phyloP scores from a whole-genome alignment of 2,113 vertebrate genomes.

The Mus musculus region DNA sequence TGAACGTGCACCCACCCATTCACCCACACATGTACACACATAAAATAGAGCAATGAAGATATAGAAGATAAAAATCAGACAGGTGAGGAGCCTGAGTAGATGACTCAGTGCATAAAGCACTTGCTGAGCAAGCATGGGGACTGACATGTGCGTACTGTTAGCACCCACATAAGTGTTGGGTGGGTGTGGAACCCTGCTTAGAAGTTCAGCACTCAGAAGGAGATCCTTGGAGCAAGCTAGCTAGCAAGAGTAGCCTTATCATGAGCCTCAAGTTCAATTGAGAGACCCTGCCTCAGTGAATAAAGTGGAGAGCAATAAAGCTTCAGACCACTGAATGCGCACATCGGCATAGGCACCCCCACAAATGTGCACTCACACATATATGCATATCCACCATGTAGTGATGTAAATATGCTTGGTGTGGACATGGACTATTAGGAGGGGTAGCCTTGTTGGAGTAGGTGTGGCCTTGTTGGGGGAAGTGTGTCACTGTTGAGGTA shows the following conservation, averaged over 20 bases:
- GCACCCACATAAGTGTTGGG: background rate
- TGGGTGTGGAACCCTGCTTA: background rate
- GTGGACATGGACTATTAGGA: no score
- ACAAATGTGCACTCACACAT: background rate
- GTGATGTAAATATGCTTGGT: no score
- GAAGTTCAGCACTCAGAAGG: background rate
- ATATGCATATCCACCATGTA: no score
- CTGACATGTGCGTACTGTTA: background rate
- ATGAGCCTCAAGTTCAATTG: background rate
- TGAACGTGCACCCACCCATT: background rate
- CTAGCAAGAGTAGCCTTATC: no score
- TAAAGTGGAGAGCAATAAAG: background rate
- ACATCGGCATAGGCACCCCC: background rate
- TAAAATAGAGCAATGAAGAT: background rate
- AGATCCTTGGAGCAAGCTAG: background rate
- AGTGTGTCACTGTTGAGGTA: no score
- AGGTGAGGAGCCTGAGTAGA: background rate
- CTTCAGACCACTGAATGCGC: background rate
- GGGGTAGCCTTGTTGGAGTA: no score
- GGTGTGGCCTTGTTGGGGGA: no score
- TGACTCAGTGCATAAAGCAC: background rate
- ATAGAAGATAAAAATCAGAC: slow-evolving; percentile 6
- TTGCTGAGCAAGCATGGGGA: background rate
- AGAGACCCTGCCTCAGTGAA: background rate
- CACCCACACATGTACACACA: background rate